A percentile compares a stretch with the other conserved stretches of the same genome.
phyloP scores from a whole-genome alignment of 2,113 vertebrate genomes.

The Polyodon spathula region DNA sequence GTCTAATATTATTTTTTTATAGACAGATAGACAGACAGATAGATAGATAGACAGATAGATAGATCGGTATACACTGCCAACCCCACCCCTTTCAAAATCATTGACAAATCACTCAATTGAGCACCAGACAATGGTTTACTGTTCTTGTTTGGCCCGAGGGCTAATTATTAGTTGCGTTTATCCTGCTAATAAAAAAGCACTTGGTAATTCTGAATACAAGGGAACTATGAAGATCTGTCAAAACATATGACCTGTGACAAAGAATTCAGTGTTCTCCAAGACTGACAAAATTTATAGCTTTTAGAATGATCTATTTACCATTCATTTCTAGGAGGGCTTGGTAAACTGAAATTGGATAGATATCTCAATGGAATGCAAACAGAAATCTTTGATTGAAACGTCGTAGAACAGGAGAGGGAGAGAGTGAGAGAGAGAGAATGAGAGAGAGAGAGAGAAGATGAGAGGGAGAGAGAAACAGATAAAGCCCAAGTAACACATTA shows the following conservation, averaged over 20 bases:
- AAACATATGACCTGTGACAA: slow-evolving; percentile 38
- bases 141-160: slow-evolving; percentile 39
- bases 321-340: slow-evolving; percentile 30
- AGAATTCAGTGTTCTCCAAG: slow-evolving; percentile 38
- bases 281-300: slow-evolving; percentile 34
- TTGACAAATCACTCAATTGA: slow-evolving; percentile 30
- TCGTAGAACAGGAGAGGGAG: no score
- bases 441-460: no score
- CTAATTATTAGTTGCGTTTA: slow-evolving; percentile 37
- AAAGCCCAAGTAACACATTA: slow-evolving; percentile 45
- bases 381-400: not conserved
- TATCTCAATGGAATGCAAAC: slow-evolving; percentile 9
- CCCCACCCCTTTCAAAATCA: slow-evolving; percentile 5
- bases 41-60: not conserved
- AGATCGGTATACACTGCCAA: not conserved
- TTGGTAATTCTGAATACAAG: slow-evolving; percentile 28
- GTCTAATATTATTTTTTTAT: no score
- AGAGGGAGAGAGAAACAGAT: no score
- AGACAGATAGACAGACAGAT: no score
- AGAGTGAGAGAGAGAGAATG: no score
- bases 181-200: slow-evolving; percentile 28
- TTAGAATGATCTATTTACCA: slow-evolving; percentile 43
- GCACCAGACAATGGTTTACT: slow-evolving; percentile 43
- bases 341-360: slow-evolving; percentile 21
- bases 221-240: slow-evolving; percentile 37